phyloP scores from a whole-genome alignment of 2,888 invertebrate genomes.

The Platerodrilus igneus region DNA sequence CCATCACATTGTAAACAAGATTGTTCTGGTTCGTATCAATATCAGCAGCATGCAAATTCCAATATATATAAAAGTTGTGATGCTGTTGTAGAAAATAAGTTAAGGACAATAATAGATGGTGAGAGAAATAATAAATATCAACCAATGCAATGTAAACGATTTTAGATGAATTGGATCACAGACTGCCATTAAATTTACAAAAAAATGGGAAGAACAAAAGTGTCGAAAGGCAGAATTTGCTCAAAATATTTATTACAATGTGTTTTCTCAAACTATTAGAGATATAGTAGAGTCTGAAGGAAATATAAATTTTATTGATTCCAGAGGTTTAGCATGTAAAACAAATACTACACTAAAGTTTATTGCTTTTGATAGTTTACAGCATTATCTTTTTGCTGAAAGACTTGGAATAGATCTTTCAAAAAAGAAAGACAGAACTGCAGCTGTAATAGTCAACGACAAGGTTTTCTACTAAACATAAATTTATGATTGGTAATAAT shows the following conservation, averaged over 20 bases:
- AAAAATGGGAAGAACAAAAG: slow-evolving; percentile 31
- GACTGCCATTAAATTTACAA: slow-evolving; percentile 52
- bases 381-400: slow-evolving; percentile 70
- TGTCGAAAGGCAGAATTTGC: slow-evolving; percentile 30
- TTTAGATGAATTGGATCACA: slow-evolving; percentile 46
- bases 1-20: slow-evolving; percentile 11
- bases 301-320: slow-evolving; percentile 27
- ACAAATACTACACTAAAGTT: slow-evolving; percentile 59
- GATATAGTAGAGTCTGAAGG: slow-evolving; percentile 39
- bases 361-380: slow-evolving; percentile 68
- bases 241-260: slow-evolving; percentile 9
- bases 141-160: not conserved
- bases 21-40: no score
- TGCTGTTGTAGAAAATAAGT: no score
- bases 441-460: slow-evolving; percentile 66
- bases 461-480: slow-evolving; percentile 50
- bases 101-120: slow-evolving; percentile 7
- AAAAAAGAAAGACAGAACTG: slow-evolving; percentile 58
- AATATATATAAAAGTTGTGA: no score
- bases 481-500: not conserved
- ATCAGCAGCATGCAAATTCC: no score
- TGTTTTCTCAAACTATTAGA: slow-evolving; percentile 35
- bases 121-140: not conserved
- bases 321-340: slow-evolving; percentile 52
- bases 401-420: slow-evolving; percentile 66